Conservation (phyloP, 2,797 vertebrate species). For the Cichlasoma orientale region DNA sequence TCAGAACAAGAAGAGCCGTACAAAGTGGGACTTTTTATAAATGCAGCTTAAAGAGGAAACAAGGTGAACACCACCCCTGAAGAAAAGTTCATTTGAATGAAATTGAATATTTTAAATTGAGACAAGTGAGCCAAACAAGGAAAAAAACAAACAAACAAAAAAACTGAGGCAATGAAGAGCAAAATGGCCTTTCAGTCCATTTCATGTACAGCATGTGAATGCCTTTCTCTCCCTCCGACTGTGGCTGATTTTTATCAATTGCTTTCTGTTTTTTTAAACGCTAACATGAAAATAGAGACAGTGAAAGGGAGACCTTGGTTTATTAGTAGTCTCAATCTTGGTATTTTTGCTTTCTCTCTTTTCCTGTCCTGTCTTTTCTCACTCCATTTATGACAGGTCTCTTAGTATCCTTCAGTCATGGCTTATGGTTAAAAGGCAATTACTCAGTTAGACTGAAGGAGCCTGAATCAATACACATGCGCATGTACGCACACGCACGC, state of each 20-base stretch:
- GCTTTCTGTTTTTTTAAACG: slow-evolving; percentile 22
- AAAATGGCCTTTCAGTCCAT: slow-evolving; percentile 17
- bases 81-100: slow-evolving; percentile 1
- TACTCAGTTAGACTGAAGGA: slow-evolving; percentile 54
- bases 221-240: neutral
- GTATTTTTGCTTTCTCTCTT: slow-evolving; percentile 9
- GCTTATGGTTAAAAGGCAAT: slow-evolving; percentile 75
- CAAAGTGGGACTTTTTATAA: slow-evolving; percentile 6
- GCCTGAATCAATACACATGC: slow-evolving; percentile 51
- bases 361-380: slow-evolving; percentile 21
- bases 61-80: slow-evolving; percentile 5
- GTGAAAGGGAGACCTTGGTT: slow-evolving; percentile 47
- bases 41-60: neutral
- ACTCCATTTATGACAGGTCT: slow-evolving; percentile 57
- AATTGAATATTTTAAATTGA: slow-evolving; percentile 4
- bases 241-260: neutral
- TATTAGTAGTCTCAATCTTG: slow-evolving; percentile 42
- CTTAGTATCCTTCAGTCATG: slow-evolving; percentile 67
- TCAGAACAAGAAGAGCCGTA: neutral
- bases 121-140: neutral
- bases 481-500: neutral
- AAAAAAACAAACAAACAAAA: neutral
- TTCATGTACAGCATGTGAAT: slow-evolving; percentile 19
- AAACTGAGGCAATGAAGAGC: neutral
- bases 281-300: slow-evolving; percentile 27